Percentiles rank a stretch among this genome's conserved stretches.
phyloP scores from a whole-genome alignment of 2,888 invertebrate genomes.

The Phytoseiulus persimilis region DNA sequence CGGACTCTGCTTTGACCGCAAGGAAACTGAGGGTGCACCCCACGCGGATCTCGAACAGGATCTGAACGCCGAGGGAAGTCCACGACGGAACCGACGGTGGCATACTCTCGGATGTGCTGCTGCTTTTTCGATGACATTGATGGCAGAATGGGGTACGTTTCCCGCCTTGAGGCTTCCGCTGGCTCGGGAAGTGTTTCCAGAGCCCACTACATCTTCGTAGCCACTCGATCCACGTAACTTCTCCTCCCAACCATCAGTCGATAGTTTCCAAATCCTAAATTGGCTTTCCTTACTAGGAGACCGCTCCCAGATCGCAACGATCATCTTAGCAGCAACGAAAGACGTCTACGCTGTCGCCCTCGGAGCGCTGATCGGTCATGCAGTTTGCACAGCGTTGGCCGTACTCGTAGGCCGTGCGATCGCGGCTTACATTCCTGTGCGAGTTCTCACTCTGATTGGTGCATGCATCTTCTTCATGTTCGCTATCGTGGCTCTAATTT shows the following conservation, averaged over 20 bases:
- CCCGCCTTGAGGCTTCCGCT: too few relatives aligned
- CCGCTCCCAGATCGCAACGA: constrained; percentile 20
- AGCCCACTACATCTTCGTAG: too few relatives aligned
- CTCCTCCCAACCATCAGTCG: too few relatives aligned
- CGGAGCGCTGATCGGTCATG: constrained; percentile 5
- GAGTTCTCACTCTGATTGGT: neutral
- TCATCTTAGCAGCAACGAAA: neutral
- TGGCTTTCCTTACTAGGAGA: neutral
- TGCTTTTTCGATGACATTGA: constrained; percentile 67
- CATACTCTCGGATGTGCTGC: neutral
- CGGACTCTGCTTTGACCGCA: constrained; percentile 62
- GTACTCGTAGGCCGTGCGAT: neutral
- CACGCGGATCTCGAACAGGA: constrained; percentile 89
- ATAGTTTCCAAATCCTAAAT: too few relatives aligned
- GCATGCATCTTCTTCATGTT: neutral
- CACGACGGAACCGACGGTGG: constrained; percentile 68
- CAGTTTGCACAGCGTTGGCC: constrained; percentile 6
- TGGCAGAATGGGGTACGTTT: constrained; percentile 85
- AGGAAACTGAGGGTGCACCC: constrained; percentile 49
- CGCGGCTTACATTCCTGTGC: constrained; percentile 6
- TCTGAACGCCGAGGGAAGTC: constrained; percentile 89
- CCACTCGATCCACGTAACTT: too few relatives aligned
- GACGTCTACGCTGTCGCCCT: neutral
- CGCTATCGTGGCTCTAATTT: neutral
- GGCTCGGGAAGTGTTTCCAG: too few relatives aligned